Base-by-base conservation (phyloP, 2,888 invertebrate genomes). In the Notodonta ziczac region DNA sequence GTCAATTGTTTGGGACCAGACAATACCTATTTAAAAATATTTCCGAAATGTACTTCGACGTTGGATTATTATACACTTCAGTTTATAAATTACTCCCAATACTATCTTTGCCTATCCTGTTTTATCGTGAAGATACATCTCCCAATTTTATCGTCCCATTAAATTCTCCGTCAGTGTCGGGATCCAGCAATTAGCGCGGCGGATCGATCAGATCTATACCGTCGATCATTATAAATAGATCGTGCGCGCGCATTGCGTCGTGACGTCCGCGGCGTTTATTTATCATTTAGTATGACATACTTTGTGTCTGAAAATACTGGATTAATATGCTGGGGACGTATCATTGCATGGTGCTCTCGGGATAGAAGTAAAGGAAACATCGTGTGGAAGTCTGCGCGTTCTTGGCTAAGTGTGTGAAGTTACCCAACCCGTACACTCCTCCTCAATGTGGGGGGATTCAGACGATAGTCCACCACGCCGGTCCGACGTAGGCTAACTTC, bases 161-260 rank as follows among this genome's bases (percentile, higher is more conserved):
- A 50, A 50, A 50, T 14, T 16, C 16, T 16, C 10, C 50, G 50
- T 16, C 16, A 16, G 16, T 8, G 14, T n/a, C 16, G 50, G 14
- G 16, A 16, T 50, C 16, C 50, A n/a, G 46, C 46, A 50, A 50
- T 50, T 50, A 50, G n/a, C 50, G 6, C 16, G 16, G 10, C 52
- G 9, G 52, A 52, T 52, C 52, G 52, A 52, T 52, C 52, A 5
- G 32, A 52, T 52, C 52, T 16, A 52, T 12, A 13, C 16, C 52
- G 52, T 52, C 32, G 52, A 52, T 52, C 52, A 52, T 52, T 52
- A 52, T 52, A 52, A 52, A 52, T 52, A 52, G 52, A 52, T 13
- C 16, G 52, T 16, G 52, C 52, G 52, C 52, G 32, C 52, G 32
- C 50, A 16, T 7, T 16, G 13, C 16, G 50, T 0, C 50, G 52